Evolutionary conservation across 2,888 invertebrate species (phyloP).

Genomic region (Cerastis rubricosa): DNA sequence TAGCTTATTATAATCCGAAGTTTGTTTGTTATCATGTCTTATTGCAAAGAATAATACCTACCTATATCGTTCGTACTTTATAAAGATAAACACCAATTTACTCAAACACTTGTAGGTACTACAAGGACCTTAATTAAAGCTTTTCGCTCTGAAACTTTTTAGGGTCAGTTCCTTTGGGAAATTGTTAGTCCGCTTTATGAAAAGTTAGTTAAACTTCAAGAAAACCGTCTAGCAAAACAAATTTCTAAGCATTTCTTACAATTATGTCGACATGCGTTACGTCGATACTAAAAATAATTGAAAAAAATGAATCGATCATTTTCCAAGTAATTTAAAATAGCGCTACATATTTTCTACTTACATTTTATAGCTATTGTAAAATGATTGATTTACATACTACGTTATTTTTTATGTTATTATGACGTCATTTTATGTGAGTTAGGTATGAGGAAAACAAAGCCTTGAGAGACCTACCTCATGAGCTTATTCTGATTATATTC

Average conservation of each 20-base stretch:
- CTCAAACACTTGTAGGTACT: not conserved
- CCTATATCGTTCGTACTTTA: not conserved
- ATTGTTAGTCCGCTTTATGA: not conserved
- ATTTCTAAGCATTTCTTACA: conserved; percentile 30
- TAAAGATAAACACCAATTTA: not conserved
- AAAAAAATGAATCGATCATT: conserved; percentile 42
- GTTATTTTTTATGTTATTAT: conserved; percentile 49
- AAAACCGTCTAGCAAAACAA: not conserved
- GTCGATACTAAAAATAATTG: conserved; percentile 31
- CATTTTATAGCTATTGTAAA: conserved; percentile 54
- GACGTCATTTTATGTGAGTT: conserved; percentile 45
- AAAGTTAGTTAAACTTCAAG: conserved; percentile 12
- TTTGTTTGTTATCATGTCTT: conserved; percentile 4
- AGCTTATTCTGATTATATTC: conserved; percentile 33
- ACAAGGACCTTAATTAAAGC: not conserved
- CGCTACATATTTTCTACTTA: conserved; percentile 31
- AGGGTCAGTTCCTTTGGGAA: not conserved
- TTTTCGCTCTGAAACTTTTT: conserved; percentile 12
- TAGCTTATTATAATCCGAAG: conserved; percentile 6
- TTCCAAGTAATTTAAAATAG: conserved; percentile 43
- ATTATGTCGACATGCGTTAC: conserved; percentile 32
- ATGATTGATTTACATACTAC: conserved; percentile 53
- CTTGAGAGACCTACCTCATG: conserved; percentile 15
- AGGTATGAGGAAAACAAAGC: conserved; percentile 21
- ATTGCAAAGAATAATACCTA: not conserved